Base-by-base conservation (phyloP, 2,888 invertebrate species). In the Arctia plantaginis region DNA sequence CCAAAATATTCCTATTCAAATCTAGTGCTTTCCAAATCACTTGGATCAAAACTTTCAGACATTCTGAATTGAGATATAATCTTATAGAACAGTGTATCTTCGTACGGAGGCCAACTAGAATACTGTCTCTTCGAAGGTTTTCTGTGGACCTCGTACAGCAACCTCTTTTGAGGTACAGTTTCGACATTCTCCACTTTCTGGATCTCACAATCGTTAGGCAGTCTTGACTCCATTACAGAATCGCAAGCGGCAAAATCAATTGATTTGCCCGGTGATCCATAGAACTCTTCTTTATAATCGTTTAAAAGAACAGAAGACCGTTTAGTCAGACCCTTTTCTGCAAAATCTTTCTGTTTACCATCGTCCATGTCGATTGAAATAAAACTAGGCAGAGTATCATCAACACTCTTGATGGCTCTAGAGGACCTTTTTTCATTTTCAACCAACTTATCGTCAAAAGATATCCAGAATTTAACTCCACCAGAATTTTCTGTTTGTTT, bases 391-490 rank as follows among this genome's bases (percentile, higher is more conserved):
- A 93, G 76, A 0, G 87, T 87, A 4, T 92, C 91, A 18, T 92
- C 91, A 2, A 79, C 81, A 73, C 85, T 86, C 78, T 73, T 89
- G 7, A 62, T 71, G 35, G 67, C 74, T 68, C 76, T 75, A 0
- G 12, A 23, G 8, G 55, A 15, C 0, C 77, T 85, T 73, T 75
- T 82, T 0, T 87, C 85, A 6, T 80, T 76, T n/a, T 90, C 84
- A 0, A 80, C 74, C 0, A 83, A 3, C 72, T 86, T 89, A 23
- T 94, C 93, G 65, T 95, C 94, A 72, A 96, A 96, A 0, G 95
- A 95, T 0, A 96, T 55, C 96, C 96, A 96, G 66, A 94, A 96
- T 79, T 95, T 96, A 0, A 95, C 85, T 0, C 96, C 96, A 0
- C 95, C 95, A 0, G 86, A 89, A 62, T 94, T 91, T 67, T 89